Conservation (phyloP, 1,140 invertebrate genomes). For the Hormaphis cornu region DNA sequence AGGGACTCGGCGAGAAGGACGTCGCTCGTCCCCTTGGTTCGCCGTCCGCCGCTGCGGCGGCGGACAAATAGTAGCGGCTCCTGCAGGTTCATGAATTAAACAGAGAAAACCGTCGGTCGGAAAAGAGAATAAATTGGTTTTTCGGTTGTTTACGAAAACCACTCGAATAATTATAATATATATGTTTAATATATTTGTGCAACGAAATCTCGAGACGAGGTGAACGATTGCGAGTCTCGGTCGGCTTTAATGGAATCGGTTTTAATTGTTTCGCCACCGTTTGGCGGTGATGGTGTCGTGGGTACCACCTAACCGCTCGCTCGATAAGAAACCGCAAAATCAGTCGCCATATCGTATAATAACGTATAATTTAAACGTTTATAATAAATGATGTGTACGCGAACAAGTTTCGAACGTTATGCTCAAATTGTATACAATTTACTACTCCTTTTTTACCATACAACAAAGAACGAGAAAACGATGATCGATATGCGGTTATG, state of each 20-base stretch:
- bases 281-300: not conserved
- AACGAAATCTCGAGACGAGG: not conserved
- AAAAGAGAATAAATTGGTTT: conserved; percentile 28
- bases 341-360: not conserved
- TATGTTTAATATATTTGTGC: conserved; percentile 4
- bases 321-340: conserved; percentile 17
- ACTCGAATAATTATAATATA: not conserved
- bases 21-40: not conserved
- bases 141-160: conserved; percentile 24
- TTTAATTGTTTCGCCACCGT: conserved; percentile 30
- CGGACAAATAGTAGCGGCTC: conserved; percentile 13
- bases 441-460: no score
- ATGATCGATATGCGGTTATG: no score
- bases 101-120: conserved; percentile 4
- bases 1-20: not conserved
- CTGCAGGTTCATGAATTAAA: conserved; percentile 27
- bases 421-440: no score
- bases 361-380: no score
- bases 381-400: not conserved
- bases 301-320: not conserved
- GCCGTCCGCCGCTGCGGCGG: not conserved
- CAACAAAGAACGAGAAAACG: no score
- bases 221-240: conserved; percentile 21
- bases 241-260: conserved; percentile 26
- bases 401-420: not conserved